These are phyloP conservation scores for Hyposoter didymator DNA, from an alignment of 2,888 invertebrate species.

Conservation along the genomic window DNA sequence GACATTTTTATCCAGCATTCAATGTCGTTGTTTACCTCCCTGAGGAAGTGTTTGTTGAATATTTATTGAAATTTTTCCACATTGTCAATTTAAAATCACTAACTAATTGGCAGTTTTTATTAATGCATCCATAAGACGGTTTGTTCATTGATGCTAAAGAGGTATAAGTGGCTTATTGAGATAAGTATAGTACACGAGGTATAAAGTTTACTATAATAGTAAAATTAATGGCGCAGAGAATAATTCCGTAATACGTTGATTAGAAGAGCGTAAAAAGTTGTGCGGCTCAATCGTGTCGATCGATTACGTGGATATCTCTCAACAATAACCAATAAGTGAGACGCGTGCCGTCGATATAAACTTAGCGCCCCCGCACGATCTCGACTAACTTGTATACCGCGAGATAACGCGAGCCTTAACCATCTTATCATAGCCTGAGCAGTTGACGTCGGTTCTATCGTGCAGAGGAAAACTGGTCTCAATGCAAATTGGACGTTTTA, in stretches of 20 bases:
- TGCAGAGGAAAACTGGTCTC: slow-evolving; percentile 46
- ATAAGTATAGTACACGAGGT: slow-evolving; percentile 7
- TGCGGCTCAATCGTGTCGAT: slow-evolving; percentile 18
- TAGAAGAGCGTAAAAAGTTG: slow-evolving; percentile 1
- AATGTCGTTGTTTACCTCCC: no score
- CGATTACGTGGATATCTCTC: slow-evolving; percentile 23
- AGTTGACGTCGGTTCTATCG: neutral
- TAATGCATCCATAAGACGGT: neutral
- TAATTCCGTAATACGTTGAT: slow-evolving; percentile 15
- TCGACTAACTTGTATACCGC: slow-evolving; percentile 33
- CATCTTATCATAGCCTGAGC: slow-evolving; percentile 46
- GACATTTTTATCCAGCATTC: no score
- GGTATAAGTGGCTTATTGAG: slow-evolving; percentile 13
- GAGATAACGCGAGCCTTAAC: slow-evolving; percentile 45
- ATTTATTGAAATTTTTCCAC: neutral
- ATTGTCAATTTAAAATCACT: neutral
- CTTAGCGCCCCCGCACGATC: slow-evolving; percentile 41
- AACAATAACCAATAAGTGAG: slow-evolving; percentile 24
- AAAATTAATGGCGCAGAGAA: slow-evolving; percentile 26
- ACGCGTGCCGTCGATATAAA: slow-evolving; percentile 48
- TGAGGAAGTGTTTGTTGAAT: neutral
- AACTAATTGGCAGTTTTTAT: neutral
- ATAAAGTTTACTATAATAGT: slow-evolving; percentile 4
- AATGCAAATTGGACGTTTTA: slow-evolving; percentile 47
- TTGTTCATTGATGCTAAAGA: slow-evolving; percentile 5